phyloP scores from a whole-genome alignment of 2,888 invertebrate species.

The Aricia artaxerxes region DNA sequence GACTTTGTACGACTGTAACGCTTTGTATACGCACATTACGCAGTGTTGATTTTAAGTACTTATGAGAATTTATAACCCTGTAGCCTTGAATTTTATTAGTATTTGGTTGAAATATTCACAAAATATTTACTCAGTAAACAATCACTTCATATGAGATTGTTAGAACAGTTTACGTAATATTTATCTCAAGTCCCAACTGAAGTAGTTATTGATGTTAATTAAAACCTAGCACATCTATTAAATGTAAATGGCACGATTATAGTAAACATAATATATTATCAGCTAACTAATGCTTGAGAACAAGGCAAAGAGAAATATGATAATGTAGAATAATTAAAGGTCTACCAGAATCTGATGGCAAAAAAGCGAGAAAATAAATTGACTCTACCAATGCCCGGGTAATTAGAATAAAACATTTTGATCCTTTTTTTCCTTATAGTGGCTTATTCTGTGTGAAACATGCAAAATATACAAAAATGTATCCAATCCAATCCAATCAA shows the following conservation, averaged over 20 bases:
- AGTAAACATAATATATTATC: not conserved
- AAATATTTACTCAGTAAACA: not conserved
- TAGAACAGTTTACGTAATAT: not conserved
- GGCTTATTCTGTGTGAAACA: too few species aligned
- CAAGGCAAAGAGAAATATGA: not conserved
- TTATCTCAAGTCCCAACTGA: not conserved
- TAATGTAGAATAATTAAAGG: not conserved
- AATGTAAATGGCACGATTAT: not conserved
- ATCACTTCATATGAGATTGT: not conserved
- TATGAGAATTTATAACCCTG: not conserved
- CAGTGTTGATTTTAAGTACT: not conserved
- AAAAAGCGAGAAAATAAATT: too few species aligned
- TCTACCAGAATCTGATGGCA: too few species aligned
- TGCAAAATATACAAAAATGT: too few species aligned
- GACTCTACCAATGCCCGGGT: too few species aligned
- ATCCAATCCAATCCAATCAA: too few species aligned
- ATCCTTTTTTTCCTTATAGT: too few species aligned
- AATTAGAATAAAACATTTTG: too few species aligned
- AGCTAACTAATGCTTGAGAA: not conserved
- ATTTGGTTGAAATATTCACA: not conserved
- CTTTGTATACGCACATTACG: not conserved
- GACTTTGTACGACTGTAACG: too few species aligned
- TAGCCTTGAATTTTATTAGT: not conserved
- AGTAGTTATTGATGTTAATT: not conserved
- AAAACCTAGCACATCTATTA: not conserved